phyloP scores from a whole-genome alignment of 2,797 vertebrate genomes.

The Emydoidea blandingii region DNA sequence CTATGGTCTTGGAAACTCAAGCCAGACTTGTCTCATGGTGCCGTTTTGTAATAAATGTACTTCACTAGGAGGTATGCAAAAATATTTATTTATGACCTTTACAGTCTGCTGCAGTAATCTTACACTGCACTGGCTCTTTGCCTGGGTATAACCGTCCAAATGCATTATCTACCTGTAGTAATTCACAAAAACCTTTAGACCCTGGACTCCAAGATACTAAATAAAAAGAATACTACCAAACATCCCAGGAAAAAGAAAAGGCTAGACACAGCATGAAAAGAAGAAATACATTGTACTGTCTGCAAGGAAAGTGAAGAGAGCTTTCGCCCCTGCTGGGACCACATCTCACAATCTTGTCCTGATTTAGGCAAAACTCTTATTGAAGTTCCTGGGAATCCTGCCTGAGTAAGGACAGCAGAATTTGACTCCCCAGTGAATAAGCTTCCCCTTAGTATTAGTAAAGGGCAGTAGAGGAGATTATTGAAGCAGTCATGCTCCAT shows the following conservation, averaged over 20 bases:
- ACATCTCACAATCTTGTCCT: not conserved
- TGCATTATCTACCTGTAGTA: not conserved
- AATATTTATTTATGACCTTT: not conserved
- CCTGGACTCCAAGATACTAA: not conserved
- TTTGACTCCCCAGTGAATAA: not conserved
- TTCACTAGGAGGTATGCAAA: not conserved
- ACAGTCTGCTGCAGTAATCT: not conserved
- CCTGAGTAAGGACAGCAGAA: not conserved
- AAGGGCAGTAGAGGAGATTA: constrained; percentile 7
- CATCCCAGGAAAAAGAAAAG: not conserved
- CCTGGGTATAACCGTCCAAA: not conserved
- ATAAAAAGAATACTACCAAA: not conserved
- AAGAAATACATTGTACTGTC: not conserved
- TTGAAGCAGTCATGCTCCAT: not conserved
- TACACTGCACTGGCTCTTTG: not conserved
- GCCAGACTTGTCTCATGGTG: not conserved
- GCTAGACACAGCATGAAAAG: not conserved
- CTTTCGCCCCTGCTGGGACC: not conserved
- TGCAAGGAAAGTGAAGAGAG: constrained; percentile 9
- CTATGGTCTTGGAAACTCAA: constrained; percentile 39
- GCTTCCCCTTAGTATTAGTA: not conserved
- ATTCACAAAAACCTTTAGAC: not conserved
- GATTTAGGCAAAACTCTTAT: not conserved
- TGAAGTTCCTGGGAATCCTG: not conserved
- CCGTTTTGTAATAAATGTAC: constrained; percentile 11